Conservation (phyloP, 2,888 invertebrate genomes). For the Tachina lurida region DNA sequence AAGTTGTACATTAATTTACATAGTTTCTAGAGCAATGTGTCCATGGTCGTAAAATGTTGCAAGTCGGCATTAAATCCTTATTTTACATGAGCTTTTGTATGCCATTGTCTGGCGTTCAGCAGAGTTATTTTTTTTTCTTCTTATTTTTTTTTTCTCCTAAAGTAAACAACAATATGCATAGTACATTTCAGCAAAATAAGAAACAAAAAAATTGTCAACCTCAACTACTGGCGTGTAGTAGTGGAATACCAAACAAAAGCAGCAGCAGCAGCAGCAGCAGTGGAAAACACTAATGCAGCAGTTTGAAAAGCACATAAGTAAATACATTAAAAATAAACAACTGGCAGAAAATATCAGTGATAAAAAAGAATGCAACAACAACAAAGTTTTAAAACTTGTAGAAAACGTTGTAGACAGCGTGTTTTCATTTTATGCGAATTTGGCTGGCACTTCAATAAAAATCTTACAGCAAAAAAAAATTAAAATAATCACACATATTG, state of each 20-base stretch:
- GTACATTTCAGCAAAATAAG: conserved; percentile 8
- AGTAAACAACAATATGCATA: conserved; percentile 41
- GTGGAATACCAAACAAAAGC: conserved; percentile 60
- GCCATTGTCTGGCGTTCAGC: conserved; percentile 67
- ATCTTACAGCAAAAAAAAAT: conserved; percentile 33
- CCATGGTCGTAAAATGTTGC: conserved; percentile 71
- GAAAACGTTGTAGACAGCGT: conserved; percentile 82
- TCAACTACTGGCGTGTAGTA: conserved; percentile 62
- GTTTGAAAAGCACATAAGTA: conserved; percentile 18
- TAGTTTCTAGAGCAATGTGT: conserved; percentile 72
- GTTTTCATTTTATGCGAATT: conserved; percentile 82
- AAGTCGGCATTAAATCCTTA: conserved; percentile 72
- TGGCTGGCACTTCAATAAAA: conserved; percentile 81
- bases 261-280: conserved; percentile 35
- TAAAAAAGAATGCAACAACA: conserved; percentile 61
- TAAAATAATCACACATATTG: conserved; percentile 28
- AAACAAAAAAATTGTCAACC: conserved; percentile 41
- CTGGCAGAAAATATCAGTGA: conserved; percentile 45
- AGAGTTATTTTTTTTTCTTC: conserved; percentile 14
- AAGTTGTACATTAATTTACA: conserved; percentile 70
- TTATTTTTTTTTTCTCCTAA: conserved; percentile 4
- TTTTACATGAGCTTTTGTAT: conserved; percentile 72
- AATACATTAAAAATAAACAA: conserved; percentile 30
- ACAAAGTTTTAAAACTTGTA: conserved; percentile 80
- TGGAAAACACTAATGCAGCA: conserved; percentile 37